Evolutionary conservation across 2,888 invertebrate genomes (phyloP).

Genomic region (Iselma pallidipennis): DNA sequence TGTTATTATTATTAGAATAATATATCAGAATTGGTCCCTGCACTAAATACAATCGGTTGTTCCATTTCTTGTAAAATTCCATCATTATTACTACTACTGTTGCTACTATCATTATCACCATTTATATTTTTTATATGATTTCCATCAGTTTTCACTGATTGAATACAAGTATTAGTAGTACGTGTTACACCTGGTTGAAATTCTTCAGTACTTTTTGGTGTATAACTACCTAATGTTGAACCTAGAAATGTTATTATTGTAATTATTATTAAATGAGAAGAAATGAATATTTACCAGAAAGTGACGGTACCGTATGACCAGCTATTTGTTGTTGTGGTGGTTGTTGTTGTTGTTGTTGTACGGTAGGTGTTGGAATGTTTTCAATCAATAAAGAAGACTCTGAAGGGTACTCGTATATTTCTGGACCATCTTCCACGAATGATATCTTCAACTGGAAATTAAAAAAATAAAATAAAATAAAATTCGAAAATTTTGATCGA

Average conservation of each 20-base stretch:
- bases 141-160: not conserved
- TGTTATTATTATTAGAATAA: conserved; percentile 44
- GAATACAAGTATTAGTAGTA: conserved; percentile 45
- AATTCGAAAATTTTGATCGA: not conserved
- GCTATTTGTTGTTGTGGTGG: no score
- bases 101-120: not conserved
- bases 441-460: conserved; percentile 80
- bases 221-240: conserved; percentile 74
- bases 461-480: conserved; percentile 23
- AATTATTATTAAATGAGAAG: not conserved
- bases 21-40: conserved; percentile 53
- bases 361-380: conserved; percentile 41
- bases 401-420: conserved; percentile 92
- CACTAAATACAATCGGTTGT: conserved; percentile 50
- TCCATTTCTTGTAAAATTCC: conserved; percentile 41
- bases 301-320: conserved; percentile 45
- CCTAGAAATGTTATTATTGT: conserved; percentile 48
- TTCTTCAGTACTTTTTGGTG: conserved; percentile 74
- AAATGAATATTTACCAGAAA: conserved; percentile 40
- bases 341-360: conserved; percentile 4
- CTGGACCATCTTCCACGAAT: conserved; percentile 86
- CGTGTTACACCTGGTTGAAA: conserved; percentile 83
- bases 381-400: conserved; percentile 81
- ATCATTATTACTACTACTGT: conserved; percentile 10
- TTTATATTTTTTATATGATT: no score